phyloP scores from a whole-genome alignment of 2,888 invertebrate species.

The Panorpa germanica region DNA sequence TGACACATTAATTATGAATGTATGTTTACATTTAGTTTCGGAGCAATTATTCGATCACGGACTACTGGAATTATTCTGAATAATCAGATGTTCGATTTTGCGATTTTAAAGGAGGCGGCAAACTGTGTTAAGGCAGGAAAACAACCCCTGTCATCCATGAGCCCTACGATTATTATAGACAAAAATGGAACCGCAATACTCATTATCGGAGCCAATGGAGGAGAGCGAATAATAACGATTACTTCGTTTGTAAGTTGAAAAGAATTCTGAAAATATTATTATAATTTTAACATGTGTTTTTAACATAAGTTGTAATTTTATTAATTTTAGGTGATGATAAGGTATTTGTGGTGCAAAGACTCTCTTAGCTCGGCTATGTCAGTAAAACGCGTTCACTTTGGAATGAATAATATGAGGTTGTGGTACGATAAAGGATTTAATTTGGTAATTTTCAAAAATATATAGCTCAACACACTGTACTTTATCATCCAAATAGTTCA shows the following conservation, averaged over 20 bases:
- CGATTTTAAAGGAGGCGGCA: conserved; percentile 60
- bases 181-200: conserved; percentile 38
- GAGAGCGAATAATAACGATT: conserved; percentile 74
- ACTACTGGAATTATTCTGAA: conserved; percentile 67
- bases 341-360: conserved; percentile 42
- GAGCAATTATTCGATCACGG: conserved; percentile 51
- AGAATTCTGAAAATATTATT: background rate
- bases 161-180: conserved; percentile 59
- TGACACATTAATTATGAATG: conserved; percentile 7
- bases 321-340: conserved; percentile 35
- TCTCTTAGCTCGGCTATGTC: conserved; percentile 47
- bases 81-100: conserved; percentile 70
- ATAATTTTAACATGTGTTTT: too few relatives aligned
- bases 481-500: too few relatives aligned
- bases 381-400: conserved; percentile 66
- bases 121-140: conserved; percentile 72
- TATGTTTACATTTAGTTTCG: conserved; percentile 44
- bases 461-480: too few relatives aligned
- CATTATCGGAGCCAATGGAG: conserved; percentile 75
- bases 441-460: conserved; percentile 29
- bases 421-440: conserved; percentile 44
- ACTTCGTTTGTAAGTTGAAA: conserved; percentile 39
- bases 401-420: conserved; percentile 57
- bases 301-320: conserved; percentile 8
- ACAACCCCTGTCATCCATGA: conserved; percentile 81